Conservation (phyloP, 2,113 vertebrate species). For the Chloropsis hardwickii region DNA sequence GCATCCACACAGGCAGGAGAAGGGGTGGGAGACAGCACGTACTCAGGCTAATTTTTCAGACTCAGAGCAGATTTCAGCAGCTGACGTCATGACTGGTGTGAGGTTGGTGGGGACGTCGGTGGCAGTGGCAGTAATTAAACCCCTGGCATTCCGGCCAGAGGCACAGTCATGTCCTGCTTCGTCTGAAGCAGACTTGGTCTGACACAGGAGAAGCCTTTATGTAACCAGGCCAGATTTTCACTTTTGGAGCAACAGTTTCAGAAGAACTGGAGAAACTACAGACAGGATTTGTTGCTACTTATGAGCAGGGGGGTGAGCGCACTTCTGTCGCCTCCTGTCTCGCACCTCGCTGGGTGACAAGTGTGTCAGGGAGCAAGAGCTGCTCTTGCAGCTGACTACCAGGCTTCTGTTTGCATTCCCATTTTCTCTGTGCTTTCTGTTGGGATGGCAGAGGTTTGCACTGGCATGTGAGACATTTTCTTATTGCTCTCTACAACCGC, state of each 20-base stretch:
- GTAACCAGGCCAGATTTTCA: background rate
- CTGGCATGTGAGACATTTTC: background rate
- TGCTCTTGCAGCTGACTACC: background rate
- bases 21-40: background rate
- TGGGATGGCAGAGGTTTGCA: background rate
- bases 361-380: background rate
- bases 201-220: background rate
- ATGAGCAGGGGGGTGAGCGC: accelerated
- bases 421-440: background rate
- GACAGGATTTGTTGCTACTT: background rate
- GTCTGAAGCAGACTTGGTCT: background rate
- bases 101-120: background rate
- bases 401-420: background rate
- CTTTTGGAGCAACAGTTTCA: background rate
- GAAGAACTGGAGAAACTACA: background rate
- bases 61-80: background rate
- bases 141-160: background rate
- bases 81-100: background rate
- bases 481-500: background rate
- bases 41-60: background rate
- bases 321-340: background rate
- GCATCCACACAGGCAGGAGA: background rate
- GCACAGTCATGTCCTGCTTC: background rate
- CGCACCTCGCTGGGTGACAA: background rate
- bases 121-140: background rate